phyloP scores from a whole-genome alignment of 2,888 invertebrate genomes.

The Dryadula phaetusa region DNA sequence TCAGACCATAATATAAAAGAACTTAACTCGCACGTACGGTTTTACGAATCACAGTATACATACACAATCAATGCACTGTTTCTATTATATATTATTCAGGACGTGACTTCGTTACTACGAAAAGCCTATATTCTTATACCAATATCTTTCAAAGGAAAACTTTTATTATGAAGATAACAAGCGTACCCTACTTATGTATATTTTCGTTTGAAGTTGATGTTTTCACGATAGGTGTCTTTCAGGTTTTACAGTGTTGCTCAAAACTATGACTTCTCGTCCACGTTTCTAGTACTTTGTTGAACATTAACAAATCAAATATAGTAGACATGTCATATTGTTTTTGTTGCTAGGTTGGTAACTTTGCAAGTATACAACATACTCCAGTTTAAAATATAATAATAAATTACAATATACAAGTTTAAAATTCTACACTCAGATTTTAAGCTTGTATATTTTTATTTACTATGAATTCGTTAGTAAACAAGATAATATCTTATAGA shows the following conservation, averaged over 20 bases:
- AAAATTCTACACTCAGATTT: no score
- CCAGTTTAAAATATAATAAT: no score
- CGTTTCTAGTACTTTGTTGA: neutral
- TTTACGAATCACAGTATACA: conserved; percentile 19
- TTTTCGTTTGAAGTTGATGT: neutral
- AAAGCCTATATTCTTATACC: conserved; percentile 10
- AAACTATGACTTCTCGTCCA: neutral
- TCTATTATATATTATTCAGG: conserved; percentile 13
- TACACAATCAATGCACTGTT: conserved; percentile 26
- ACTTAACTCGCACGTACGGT: conserved; percentile 10
- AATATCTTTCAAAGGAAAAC: conserved; percentile 10
- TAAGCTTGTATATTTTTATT: no score
- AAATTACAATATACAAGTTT: no score
- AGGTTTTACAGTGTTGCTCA: neutral
- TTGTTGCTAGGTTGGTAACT: neutral
- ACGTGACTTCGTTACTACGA: conserved; percentile 20
- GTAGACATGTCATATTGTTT: neutral
- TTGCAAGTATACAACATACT: no score
- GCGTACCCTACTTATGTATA: neutral
- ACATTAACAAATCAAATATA: neutral
- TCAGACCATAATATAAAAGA: neutral
- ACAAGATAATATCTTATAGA: no score
- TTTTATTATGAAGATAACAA: conserved; percentile 11
- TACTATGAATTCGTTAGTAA: no score
- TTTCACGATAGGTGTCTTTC: neutral